Base-by-base conservation (phyloP, 2,888 invertebrate species). In the Molorchus minor region DNA sequence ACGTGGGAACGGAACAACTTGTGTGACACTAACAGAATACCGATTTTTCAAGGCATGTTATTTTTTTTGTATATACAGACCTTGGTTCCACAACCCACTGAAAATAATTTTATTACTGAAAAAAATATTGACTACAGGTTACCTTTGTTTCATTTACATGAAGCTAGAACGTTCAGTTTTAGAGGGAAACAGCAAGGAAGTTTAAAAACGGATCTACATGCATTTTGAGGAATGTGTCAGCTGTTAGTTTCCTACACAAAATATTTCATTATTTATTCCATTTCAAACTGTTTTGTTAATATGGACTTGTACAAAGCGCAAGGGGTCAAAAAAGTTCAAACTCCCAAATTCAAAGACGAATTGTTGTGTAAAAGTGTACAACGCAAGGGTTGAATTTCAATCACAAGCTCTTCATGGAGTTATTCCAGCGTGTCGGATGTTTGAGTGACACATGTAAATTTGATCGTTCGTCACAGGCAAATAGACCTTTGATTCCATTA, bases 361-460 rank as follows among this genome's bases (percentile, higher is more conserved):
- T 5, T 8, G 25, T 5, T 25, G 25, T 40, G 3, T 17, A 4
- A 10, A 15, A 15, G 12, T 35, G 7, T 2, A 35, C 15, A 0
- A 12, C 35, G 47, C 17, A 47, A 47, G 47, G 47, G 47, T 47
- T 47, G 19, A 47, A 35, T 47, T 21, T 36, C 20, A 13, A 1
- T 3, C 12, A 19, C 38, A 12, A 36, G 13, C 40, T 40, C 46
- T 29, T 5, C 8, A n/a, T 30, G 40, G 8, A 20, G 10, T 61
- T 25, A 29, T 12, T 35, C 21, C 33, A 61, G 46, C 67, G 63
- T 62, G 33, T 56, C 65, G 65, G 56, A 67, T 63, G 58, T 57
- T 49, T 65, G 65, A 67, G 49, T 67, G 67, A 65, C 67, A 62
- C 56, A 65, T 63, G 65, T 58, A 67, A 65, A 65, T 64, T 36